These are phyloP conservation scores for Chymomyza fuscimana DNA, from an alignment of 2,888 invertebrate genomes.

Conservation along the genomic window DNA sequence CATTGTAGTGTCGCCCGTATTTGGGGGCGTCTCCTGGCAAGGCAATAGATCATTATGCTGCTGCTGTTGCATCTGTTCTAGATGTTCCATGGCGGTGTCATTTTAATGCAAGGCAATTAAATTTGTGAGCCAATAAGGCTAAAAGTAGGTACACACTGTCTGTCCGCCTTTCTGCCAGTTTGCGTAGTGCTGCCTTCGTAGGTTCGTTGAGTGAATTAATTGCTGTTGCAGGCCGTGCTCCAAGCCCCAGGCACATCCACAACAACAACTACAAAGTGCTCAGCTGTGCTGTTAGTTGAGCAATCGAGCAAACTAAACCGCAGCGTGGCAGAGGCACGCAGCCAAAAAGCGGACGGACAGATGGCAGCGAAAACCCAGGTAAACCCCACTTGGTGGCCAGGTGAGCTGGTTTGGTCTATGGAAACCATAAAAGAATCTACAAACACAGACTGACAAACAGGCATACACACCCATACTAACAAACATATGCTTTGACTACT, in stretches of 20 bases:
- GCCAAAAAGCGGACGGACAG: neutral
- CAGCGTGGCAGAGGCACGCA: constrained; percentile 50
- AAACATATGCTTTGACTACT: neutral
- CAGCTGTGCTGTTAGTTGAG: constrained; percentile 55
- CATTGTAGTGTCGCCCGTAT: neutral
- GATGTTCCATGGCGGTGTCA: constrained; percentile 25
- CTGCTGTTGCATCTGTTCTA: neutral
- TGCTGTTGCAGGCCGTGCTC: constrained; percentile 24
- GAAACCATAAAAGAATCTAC: constrained; percentile 65
- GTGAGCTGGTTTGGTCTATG: constrained; percentile 47
- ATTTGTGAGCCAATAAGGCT: constrained; percentile 35
- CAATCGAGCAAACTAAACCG: constrained; percentile 64
- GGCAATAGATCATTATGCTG: constrained; percentile 1
- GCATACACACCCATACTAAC: neutral
- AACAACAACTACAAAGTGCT: neutral
- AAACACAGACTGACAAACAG: neutral
- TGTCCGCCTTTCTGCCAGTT: neutral
- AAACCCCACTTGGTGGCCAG: constrained; percentile 6
- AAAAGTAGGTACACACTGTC: constrained; percentile 18
- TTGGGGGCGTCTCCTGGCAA: neutral
- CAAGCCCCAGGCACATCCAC: constrained; percentile 15
- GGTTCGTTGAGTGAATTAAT: constrained; percentile 54
- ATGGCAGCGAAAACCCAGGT: neutral
- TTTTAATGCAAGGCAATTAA: constrained; percentile 48
- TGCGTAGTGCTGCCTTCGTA: neutral